Conservation (phyloP, 2,888 invertebrate species). For the Protodeltote pygarga region DNA sequence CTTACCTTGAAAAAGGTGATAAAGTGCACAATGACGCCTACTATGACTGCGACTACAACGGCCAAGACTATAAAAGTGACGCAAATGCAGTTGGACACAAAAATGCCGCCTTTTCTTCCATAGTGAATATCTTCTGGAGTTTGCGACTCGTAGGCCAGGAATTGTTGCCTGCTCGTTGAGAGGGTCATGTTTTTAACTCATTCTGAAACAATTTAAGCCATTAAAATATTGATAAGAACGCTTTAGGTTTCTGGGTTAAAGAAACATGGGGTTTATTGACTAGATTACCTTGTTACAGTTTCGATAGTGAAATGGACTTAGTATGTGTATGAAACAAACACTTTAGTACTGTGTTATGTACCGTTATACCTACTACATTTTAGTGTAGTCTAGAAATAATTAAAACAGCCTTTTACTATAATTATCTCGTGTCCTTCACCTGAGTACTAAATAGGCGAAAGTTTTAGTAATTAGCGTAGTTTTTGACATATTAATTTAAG, state of each 20-base stretch:
- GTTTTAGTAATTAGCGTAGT: background rate
- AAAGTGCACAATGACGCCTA: constrained; percentile 79
- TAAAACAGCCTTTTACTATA: constrained; percentile 25
- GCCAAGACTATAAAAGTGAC: constrained; percentile 72
- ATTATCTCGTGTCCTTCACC: constrained; percentile 28
- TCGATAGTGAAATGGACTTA: constrained; percentile 17
- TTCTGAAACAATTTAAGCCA: constrained; percentile 60
- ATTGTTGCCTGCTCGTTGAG: constrained; percentile 87
- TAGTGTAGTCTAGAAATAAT: too few relatives aligned
- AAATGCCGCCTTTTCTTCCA: constrained; percentile 87
- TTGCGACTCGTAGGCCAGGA: constrained; percentile 86
- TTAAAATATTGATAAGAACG: constrained; percentile 8
- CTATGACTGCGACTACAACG: constrained; percentile 67
- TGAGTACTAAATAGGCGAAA: background rate
- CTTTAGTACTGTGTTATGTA: constrained; percentile 19
- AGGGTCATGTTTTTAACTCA: constrained; percentile 73
- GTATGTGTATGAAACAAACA: constrained; percentile 3
- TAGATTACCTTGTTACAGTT: constrained; percentile 4
- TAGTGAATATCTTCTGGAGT: constrained; percentile 85
- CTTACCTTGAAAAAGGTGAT: constrained; percentile 78
- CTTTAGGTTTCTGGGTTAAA: constrained; percentile 20
- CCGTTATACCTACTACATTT: background rate
- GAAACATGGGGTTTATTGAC: constrained; percentile 6
- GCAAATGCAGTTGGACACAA: constrained; percentile 88
- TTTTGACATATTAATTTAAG: constrained; percentile 17